A percentile compares a stretch with the other conserved stretches of the same genome.
Evolutionary conservation across 2,113 vertebrate genomes (phyloP).

Genomic region (Pterocles burchelli): DNA sequence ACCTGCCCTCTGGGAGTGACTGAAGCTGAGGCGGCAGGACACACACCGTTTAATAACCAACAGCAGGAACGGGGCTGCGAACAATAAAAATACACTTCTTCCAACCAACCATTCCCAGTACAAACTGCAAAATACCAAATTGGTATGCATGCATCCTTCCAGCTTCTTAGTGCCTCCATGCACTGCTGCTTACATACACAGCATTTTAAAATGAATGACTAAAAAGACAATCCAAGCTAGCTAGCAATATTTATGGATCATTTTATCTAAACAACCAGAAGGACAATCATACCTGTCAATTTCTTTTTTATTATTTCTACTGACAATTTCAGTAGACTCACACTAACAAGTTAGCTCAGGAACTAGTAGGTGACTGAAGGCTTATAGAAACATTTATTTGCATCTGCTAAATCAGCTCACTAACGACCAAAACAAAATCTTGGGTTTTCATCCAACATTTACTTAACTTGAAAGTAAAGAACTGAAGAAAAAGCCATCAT

Average conservation of each 20-base stretch:
- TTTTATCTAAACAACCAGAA: background rate
- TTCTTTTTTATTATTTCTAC: background rate
- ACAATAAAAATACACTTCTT: accelerated
- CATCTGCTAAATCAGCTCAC: background rate
- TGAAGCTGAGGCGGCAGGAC: no score
- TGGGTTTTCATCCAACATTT: background rate
- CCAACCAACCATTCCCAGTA: background rate
- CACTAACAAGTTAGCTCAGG: background rate
- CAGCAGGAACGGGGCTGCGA: accelerated
- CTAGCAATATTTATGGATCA: background rate
- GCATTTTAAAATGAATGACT: background rate
- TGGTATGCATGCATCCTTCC: no score
- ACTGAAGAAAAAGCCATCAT: background rate
- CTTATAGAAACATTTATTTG: background rate
- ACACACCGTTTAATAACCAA: background rate
- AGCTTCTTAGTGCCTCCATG: background rate
- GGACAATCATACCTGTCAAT: background rate
- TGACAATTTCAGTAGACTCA: background rate
- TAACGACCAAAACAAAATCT: background rate
- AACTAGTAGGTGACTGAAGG: background rate
- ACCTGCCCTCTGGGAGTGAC: accelerated
- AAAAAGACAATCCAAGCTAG: background rate
- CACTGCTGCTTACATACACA: accelerated
- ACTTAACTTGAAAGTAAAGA: background rate
- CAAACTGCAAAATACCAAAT: accelerated